Evolutionary conservation across 2,888 invertebrate species (phyloP).

Genomic region (Rapana venosa): DNA sequence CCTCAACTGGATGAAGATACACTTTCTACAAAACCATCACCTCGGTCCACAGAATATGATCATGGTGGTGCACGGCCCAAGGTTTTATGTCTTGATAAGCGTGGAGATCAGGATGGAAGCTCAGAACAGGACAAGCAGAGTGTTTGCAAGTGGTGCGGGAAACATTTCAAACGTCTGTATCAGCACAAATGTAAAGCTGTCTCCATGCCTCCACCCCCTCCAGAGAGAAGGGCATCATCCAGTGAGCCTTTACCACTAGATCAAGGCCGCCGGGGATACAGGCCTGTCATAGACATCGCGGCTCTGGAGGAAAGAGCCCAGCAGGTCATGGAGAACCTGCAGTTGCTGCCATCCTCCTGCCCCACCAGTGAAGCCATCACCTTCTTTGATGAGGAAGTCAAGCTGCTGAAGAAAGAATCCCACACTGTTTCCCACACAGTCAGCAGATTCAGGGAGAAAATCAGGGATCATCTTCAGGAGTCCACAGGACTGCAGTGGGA

Average conservation of each 20-base stretch:
- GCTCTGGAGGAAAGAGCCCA: slow-evolving; percentile 11
- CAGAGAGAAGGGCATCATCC: too few relatives aligned
- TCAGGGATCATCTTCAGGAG: background rate
- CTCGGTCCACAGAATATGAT: too few relatives aligned
- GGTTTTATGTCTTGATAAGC: too few relatives aligned
- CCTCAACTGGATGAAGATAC: too few relatives aligned
- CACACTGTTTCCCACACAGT: background rate
- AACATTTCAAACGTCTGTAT: background rate
- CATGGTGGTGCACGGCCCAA: too few relatives aligned
- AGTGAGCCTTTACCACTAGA: background rate
- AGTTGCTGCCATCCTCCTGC: background rate
- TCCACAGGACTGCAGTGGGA: slow-evolving; percentile 4
- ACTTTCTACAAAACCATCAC: too few relatives aligned
- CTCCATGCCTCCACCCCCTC: background rate
- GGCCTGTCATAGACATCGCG: background rate
- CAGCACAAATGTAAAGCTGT: background rate
- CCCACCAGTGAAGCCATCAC: background rate
- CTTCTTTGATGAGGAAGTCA: slow-evolving; percentile 37
- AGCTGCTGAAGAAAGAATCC: slow-evolving; percentile 13
- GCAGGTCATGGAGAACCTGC: background rate
- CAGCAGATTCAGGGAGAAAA: background rate
- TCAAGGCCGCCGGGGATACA: background rate
- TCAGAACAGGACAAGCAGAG: too few relatives aligned
- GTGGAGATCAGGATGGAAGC: too few relatives aligned
- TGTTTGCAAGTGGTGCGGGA: background rate